Percentiles rank a stretch among this genome's conserved stretches.
phyloP scores from a whole-genome alignment of 2,888 invertebrate species.

The Dolichopus griseipennis region DNA sequence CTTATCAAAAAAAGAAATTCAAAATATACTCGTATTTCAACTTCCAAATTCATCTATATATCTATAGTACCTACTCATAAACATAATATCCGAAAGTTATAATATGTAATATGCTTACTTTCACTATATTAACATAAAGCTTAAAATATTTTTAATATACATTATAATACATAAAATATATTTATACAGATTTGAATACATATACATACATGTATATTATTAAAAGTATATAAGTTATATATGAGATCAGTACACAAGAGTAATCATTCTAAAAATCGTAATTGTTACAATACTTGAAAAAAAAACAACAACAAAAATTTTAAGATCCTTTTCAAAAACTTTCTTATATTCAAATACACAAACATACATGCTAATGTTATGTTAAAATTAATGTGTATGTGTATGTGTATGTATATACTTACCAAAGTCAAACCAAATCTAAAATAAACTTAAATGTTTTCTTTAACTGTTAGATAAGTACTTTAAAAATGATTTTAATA shows the following conservation, averaged over 20 bases:
- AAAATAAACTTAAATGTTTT: too few species aligned
- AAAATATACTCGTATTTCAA: not conserved
- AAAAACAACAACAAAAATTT: not conserved
- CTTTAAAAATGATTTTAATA: too few species aligned
- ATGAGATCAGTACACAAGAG: too few species aligned
- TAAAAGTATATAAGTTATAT: too few species aligned
- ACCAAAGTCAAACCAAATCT: too few species aligned
- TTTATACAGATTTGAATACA: too few species aligned
- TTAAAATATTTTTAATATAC: not conserved
- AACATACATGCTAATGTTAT: too few species aligned
- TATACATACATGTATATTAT: too few species aligned
- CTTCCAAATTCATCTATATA: not conserved
- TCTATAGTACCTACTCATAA: not conserved
- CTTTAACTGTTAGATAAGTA: too few species aligned
- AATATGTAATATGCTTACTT: not conserved
- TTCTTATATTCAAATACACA: not conserved
- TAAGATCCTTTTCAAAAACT: slow-evolving; percentile 3
- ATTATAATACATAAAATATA: not conserved
- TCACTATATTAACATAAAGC: slow-evolving; percentile 4
- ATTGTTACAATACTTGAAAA: not conserved
- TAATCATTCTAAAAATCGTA: not conserved
- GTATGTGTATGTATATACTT: not conserved
- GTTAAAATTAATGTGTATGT: too few species aligned
- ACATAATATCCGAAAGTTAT: not conserved
- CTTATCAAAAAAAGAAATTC: not conserved